These are phyloP conservation scores for Anhinga rufa DNA, from an alignment of 2,113 vertebrate genomes.

Conservation along the genomic window DNA sequence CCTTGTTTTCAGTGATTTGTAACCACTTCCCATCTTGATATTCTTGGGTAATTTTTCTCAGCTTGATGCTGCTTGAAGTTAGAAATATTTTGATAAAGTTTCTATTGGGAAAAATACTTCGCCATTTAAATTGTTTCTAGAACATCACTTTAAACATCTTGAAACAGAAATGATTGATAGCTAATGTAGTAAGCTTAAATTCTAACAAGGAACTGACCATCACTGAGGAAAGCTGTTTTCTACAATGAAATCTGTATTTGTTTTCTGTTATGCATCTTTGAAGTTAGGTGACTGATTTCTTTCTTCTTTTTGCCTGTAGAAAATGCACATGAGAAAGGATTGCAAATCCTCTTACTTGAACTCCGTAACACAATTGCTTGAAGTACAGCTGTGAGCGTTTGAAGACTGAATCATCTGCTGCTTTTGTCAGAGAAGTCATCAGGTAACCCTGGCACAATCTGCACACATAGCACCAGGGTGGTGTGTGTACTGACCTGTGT, in stretches of 20 bases:
- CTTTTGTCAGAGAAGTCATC: not conserved
- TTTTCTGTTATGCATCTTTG: not conserved
- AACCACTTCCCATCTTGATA: not conserved
- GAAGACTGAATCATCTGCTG: not conserved
- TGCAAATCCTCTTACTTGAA: not conserved
- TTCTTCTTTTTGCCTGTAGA: not conserved
- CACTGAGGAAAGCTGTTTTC: not conserved
- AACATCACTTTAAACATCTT: not conserved
- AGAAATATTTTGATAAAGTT: not conserved
- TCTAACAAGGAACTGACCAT: not conserved
- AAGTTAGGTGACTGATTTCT: not conserved
- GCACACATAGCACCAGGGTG: not conserved
- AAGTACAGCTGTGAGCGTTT: not conserved
- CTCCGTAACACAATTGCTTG: not conserved
- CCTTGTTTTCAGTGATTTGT: not conserved
- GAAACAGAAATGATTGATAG: not conserved
- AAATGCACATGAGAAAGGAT: not conserved
- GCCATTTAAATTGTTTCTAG: not conserved
- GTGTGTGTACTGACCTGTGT: not conserved
- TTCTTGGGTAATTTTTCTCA: not conserved
- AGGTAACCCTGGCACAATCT: not conserved
- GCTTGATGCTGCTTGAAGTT: not conserved
- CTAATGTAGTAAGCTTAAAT: not conserved
- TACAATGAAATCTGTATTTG: not conserved
- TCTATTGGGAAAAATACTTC: not conserved